phyloP scores from a whole-genome alignment of 1,140 invertebrate species.

The Matsumurasca onukii region DNA sequence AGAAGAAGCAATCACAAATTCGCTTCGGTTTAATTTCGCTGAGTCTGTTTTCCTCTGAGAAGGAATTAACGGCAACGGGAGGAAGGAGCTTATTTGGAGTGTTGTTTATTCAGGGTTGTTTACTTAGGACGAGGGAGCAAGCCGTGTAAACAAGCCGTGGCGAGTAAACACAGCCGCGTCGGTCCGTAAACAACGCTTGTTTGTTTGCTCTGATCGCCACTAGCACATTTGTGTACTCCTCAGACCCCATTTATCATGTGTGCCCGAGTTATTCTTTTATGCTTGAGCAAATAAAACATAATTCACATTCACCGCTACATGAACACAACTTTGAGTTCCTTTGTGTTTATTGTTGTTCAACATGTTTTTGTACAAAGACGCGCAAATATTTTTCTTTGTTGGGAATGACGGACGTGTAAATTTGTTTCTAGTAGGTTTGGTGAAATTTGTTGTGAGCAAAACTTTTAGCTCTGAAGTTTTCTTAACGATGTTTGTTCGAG shows the following conservation, averaged over 20 bases:
- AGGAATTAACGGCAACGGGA: slow-evolving; percentile 15
- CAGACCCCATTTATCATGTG: slow-evolving; percentile 2
- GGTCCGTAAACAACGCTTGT: slow-evolving; percentile 19
- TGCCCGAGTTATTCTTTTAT: too few relatives aligned
- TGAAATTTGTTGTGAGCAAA: too few relatives aligned
- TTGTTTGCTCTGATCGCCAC: slow-evolving; percentile 19
- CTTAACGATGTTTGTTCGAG: too few relatives aligned
- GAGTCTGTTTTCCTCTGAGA: slow-evolving; percentile 8
- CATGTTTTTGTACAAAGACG: too few relatives aligned
- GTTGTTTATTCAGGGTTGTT: slow-evolving; percentile 26
- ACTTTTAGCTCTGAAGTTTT: too few relatives aligned
- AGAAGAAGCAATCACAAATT: slow-evolving; percentile 6
- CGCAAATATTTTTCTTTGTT: too few relatives aligned
- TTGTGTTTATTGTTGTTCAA: too few relatives aligned
- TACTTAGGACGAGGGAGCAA: slow-evolving; percentile 20
- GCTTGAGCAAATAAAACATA: too few relatives aligned
- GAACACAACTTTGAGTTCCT: too few relatives aligned
- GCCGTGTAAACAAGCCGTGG: slow-evolving; percentile 29
- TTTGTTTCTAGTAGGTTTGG: too few relatives aligned
- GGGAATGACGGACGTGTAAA: too few relatives aligned
- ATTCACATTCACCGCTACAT: too few relatives aligned
- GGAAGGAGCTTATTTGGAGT: slow-evolving; percentile 24
- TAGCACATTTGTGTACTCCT: slow-evolving; percentile 1
- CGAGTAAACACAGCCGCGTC: slow-evolving; percentile 11
- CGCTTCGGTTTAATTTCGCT: slow-evolving; percentile 11